Base-by-base conservation (phyloP, 2,797 vertebrate genomes). In the Ptychadena robeensis region DNA sequence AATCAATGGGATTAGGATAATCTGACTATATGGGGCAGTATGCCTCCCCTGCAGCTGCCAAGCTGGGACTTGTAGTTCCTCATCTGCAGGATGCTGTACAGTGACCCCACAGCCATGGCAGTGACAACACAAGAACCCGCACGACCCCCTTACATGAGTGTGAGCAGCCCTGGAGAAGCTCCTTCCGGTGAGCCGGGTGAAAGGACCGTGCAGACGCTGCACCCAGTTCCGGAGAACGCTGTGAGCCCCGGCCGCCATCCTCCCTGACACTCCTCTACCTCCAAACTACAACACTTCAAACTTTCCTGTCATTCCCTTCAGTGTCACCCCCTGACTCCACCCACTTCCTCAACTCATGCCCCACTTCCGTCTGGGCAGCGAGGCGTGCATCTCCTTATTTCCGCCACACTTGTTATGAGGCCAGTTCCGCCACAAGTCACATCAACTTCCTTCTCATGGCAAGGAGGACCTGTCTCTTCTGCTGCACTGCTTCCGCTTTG, bases 361-460 rank as follows among this genome's bases (percentile, higher is more conserved):
- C 22, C 4, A 61, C 72, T 73, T 73, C 71, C 71, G 71, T 57
- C 71, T 15, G 4, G 25, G 2, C 18, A 11, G 34, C 3, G 22
- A 48, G 4, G 0, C 38, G 5, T 1, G 12, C 10, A 4, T 44
- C 12, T 10, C 12, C 9, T 71, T 3, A 44, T 30, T 77, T 77
- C 61, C 61, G 74, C 37, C 27, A 77, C 61, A 77, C 73, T 27
- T n/a, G n/a, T n/a, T n/a, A n/a, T n/a, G n/a, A n/a, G n/a, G n/a
- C n/a, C n/a, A n/a, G n/a, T n/a, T n/a, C n/a, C n/a, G n/a, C n/a
- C n/a, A n/a, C n/a, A n/a, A n/a, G n/a, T n/a, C n/a, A n/a, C n/a
- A n/a, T n/a, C n/a, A n/a, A 44, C 14, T 44, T 44, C 40, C 40
- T 2, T 14, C 40, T 4, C 7, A 4, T 9, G 8, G 37, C 8